Conservation (phyloP, 2,888 invertebrate genomes). For the Rugalucina vietnamica region DNA sequence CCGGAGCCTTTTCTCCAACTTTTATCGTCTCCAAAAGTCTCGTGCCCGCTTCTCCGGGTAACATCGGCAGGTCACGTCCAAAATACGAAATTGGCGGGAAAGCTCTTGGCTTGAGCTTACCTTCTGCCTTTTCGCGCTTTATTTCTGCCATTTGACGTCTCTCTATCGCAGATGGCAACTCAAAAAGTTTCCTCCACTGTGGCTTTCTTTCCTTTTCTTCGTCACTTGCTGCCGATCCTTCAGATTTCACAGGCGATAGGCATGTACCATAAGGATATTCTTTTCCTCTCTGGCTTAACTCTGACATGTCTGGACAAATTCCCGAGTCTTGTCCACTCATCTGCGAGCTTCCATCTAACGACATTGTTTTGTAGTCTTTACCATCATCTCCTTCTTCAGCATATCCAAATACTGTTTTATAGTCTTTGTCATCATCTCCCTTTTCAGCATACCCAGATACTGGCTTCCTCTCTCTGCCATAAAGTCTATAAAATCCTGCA, state of each 20-base stretch:
- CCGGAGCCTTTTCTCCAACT: constrained; percentile 66
- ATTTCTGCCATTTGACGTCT: constrained; percentile 64
- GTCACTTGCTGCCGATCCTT: no score
- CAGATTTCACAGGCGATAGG: no score
- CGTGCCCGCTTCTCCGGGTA: constrained; percentile 72
- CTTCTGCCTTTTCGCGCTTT: constrained; percentile 62
- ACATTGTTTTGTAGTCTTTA: no score
- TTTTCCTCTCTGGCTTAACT: not conserved
- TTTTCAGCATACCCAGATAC: no score
- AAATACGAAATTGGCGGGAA: constrained; percentile 69
- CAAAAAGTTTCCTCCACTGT: constrained; percentile 71
- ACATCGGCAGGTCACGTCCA: constrained; percentile 62
- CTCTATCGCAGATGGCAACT: constrained; percentile 66
- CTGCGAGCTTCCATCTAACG: no score
- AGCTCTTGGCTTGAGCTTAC: constrained; percentile 57
- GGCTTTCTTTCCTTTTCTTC: no score
- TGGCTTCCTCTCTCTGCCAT: no score
- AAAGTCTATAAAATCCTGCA: no score
- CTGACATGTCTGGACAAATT: not conserved
- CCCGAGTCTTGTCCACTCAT: not conserved
- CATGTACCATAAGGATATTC: constrained; percentile 26
- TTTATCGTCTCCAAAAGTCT: constrained; percentile 67
- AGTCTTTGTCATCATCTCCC: no score
- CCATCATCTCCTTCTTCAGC: no score
- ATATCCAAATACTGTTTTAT: no score